Conservation (phyloP, 2,113 vertebrate genomes). For the Leptocoma aspasia region DNA sequence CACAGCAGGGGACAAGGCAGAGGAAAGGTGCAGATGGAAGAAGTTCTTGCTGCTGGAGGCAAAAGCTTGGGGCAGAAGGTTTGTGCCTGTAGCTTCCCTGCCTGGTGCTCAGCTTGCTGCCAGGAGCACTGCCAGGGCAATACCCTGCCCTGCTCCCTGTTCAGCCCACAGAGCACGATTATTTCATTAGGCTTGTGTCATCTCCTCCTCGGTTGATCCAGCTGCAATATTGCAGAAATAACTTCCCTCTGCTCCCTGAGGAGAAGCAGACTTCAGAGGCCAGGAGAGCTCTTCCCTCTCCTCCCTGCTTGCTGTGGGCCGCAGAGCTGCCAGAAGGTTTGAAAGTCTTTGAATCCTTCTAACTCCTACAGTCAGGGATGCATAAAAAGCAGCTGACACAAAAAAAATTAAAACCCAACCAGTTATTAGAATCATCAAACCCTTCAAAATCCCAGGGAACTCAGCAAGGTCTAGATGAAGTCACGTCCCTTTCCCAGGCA, state of each 20-base stretch:
- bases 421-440: constrained; percentile 33
- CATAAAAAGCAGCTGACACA: background rate
- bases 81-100: accelerated
- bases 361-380: background rate
- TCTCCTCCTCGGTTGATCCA: background rate
- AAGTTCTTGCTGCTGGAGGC: background rate
- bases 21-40: background rate
- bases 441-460: constrained; percentile 8
- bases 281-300: background rate
- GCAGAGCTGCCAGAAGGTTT: background rate
- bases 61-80: background rate
- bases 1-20: background rate
- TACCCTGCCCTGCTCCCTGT: background rate
- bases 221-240: constrained; percentile 42
- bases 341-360: constrained; percentile 19
- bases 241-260: background rate
- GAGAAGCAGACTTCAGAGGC: constrained; percentile 14
- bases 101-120: background rate
- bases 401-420: background rate
- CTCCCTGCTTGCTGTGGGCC: background rate
- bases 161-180: background rate
- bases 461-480: constrained; percentile 13
- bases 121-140: background rate
- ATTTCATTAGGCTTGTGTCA: background rate
- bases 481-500: constrained; percentile 1